These are phyloP conservation scores for Rhingia campestris DNA, from an alignment of 2,888 invertebrate species.

Conservation along the genomic window DNA sequence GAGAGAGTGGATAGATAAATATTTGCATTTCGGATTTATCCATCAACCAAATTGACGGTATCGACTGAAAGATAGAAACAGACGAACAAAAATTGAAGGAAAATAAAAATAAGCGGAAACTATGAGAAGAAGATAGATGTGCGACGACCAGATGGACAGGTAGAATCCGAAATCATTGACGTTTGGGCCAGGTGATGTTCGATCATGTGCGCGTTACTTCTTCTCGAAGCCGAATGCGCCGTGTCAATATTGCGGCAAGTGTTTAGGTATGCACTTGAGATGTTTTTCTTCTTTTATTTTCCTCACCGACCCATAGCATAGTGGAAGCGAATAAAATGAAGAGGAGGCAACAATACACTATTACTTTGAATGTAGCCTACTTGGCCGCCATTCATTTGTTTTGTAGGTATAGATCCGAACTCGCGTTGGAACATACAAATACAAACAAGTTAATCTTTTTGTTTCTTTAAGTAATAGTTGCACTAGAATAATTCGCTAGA, in stretches of 20 bases:
- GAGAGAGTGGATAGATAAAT: conserved; percentile 54
- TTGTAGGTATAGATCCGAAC: not conserved
- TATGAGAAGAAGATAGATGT: conserved; percentile 31
- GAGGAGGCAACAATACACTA: not conserved
- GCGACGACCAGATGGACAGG: conserved; percentile 58
- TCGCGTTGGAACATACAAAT: too few species aligned
- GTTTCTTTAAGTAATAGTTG: too few species aligned
- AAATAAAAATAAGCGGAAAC: conserved; percentile 45
- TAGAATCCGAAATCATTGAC: conserved; percentile 49
- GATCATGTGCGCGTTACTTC: conserved; percentile 26
- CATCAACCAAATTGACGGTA: conserved; percentile 73
- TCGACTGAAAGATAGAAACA: conserved; percentile 62
- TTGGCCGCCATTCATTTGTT: conserved; percentile 1
- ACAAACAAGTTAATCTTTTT: too few species aligned
- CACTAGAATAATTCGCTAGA: too few species aligned
- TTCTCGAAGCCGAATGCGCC: conserved; percentile 19
- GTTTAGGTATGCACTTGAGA: conserved; percentile 36
- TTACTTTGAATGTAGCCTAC: not conserved
- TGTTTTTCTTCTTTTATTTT: conserved; percentile 11
- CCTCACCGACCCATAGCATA: not conserved
- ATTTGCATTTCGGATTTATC: conserved; percentile 73
- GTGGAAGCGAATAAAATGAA: conserved; percentile 4
- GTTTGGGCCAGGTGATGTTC: conserved; percentile 43
- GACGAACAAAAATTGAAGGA: conserved; percentile 1
- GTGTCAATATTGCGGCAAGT: conserved; percentile 54